A percentile compares a stretch with the other conserved stretches of the same genome.
These are phyloP conservation scores for Atractosteus spatula DNA, from an alignment of 2,113 vertebrate genomes.

Conservation along the genomic window DNA sequence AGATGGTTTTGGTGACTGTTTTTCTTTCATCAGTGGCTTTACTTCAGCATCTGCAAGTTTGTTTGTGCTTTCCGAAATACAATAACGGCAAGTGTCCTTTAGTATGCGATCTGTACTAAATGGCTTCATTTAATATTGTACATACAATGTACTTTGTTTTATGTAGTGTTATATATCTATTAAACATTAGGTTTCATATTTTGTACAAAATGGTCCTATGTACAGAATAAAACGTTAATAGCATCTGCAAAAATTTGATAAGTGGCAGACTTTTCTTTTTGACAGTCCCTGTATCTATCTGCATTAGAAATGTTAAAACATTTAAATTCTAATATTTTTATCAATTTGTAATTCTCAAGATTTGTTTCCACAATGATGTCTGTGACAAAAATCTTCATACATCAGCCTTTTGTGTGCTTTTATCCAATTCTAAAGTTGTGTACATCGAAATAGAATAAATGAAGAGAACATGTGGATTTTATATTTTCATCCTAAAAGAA, in stretches of 20 bases:
- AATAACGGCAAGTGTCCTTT: constrained; percentile 87
- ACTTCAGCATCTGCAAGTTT: constrained; percentile 63
- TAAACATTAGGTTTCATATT: constrained; percentile 98
- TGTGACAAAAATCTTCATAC: constrained; percentile 56
- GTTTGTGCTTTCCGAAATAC: constrained; percentile 62
- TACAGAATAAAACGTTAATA: constrained; percentile 81
- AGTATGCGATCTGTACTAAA: constrained; percentile 80
- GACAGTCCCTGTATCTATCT: constrained; percentile 48
- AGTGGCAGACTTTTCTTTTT: constrained; percentile 49
- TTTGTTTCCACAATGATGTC: constrained; percentile 45
- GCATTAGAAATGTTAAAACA: constrained; percentile 49
- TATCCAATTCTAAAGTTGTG: constrained; percentile 66
- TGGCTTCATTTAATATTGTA: constrained; percentile 93
- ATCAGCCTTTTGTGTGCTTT: constrained; percentile 65
- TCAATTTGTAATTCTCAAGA: constrained; percentile 54
- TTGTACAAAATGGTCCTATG: constrained; percentile 94
- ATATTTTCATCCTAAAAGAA: constrained; percentile 72
- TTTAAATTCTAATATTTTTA: constrained; percentile 53
- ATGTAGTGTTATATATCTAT: constrained; percentile 88
- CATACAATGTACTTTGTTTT: constrained; percentile 97
- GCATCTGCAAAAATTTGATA: constrained; percentile 54
- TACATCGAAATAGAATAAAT: constrained; percentile 72
- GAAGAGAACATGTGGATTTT: constrained; percentile 76
- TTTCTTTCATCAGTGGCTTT: constrained; percentile 75
- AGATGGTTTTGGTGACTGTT: constrained; percentile 68